A percentile compares a stretch with the other conserved stretches of the same genome.
Evolutionary conservation across 2,888 invertebrate species (phyloP).

Genomic region (Sesamia inferens): DNA sequence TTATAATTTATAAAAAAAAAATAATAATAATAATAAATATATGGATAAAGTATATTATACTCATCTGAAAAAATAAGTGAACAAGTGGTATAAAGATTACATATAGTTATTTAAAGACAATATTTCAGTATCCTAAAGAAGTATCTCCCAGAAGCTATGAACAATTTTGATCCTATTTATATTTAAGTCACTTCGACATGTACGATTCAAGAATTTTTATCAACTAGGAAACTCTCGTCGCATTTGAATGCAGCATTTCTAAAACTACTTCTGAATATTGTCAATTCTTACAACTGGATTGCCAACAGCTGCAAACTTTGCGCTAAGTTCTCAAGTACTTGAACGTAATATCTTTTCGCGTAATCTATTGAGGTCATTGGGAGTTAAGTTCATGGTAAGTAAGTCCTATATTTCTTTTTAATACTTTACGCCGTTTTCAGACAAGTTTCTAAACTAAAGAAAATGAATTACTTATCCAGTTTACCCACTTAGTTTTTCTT

Average conservation of each 20-base stretch:
- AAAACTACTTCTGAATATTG: conserved; percentile 28
- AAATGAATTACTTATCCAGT: neutral
- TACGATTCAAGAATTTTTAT: conserved; percentile 7
- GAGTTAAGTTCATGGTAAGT: conserved; percentile 16
- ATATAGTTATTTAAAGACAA: no score
- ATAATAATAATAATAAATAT: no score
- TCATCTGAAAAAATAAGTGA: no score
- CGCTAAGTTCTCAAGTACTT: conserved; percentile 28
- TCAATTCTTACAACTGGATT: conserved; percentile 8
- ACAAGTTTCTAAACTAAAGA: conserved; percentile 3
- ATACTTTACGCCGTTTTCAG: conserved; percentile 5
- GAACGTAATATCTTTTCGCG: conserved; percentile 4
- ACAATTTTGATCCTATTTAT: neutral
- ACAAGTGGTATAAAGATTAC: no score
- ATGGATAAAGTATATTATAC: no score
- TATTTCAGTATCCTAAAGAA: no score
- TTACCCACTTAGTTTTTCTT: conserved; percentile 17
- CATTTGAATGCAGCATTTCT: conserved; percentile 34
- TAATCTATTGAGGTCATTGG: conserved; percentile 19
- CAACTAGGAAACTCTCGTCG: neutral
- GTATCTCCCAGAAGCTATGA: neutral
- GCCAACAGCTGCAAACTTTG: conserved; percentile 39
- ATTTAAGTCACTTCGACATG: conserved; percentile 7
- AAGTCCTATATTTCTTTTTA: neutral
- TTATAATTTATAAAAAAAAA: no score